Evolutionary conservation across 2,797 vertebrate species (phyloP).

Genomic region (Thunnus albacares): DNA sequence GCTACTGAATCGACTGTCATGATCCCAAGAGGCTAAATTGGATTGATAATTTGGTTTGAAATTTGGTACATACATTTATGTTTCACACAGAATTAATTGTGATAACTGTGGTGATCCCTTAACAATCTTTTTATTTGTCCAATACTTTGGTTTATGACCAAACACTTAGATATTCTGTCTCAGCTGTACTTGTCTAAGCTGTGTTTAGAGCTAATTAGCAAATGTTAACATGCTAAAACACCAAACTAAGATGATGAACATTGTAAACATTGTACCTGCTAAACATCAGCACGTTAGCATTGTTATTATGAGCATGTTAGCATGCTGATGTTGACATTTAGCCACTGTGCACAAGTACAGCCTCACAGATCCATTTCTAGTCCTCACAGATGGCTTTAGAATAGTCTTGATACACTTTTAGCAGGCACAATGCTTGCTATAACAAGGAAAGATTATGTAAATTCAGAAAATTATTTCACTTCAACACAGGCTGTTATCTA

Average conservation of each 20-base stretch:
- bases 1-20: neutral
- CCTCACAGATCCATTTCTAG: too few species aligned
- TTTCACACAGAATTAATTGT: too few species aligned
- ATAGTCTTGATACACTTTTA: neutral
- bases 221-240: neutral
- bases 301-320: neutral
- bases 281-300: neutral
- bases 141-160: too few species aligned
- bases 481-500: neutral
- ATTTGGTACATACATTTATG: neutral
- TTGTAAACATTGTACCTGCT: neutral
- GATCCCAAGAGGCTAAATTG: neutral
- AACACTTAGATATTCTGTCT: too few species aligned
- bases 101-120: neutral
- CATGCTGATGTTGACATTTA: too few species aligned
- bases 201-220: neutral
- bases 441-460: slow-evolving; percentile 1
- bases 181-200: neutral
- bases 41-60: neutral
- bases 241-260: neutral
- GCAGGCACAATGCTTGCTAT: too few species aligned
- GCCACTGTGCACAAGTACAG: too few species aligned
- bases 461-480: neutral
- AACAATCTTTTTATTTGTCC: too few species aligned
- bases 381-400: too few species aligned